phyloP scores from a whole-genome alignment of 2,888 invertebrate species.

The Aphidoletes aphidimyza region DNA sequence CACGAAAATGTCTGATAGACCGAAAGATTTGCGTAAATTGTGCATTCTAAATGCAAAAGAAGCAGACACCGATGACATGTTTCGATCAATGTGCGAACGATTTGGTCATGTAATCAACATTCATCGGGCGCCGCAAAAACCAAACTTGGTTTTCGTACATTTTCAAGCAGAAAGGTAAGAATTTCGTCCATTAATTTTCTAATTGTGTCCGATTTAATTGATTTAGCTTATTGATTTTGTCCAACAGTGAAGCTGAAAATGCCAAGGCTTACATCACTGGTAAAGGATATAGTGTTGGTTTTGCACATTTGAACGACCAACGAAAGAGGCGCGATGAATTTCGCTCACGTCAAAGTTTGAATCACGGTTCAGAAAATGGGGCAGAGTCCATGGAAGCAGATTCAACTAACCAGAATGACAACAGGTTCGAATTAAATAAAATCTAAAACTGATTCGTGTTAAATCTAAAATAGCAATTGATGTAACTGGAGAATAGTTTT shows the following conservation, averaged over 20 bases:
- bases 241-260: neutral
- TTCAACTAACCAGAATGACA: neutral
- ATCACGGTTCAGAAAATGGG: neutral
- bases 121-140: neutral
- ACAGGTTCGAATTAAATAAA: neutral
- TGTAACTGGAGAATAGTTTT: no score
- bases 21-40: neutral
- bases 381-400: neutral
- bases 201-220: neutral
- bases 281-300: neutral
- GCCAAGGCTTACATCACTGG: neutral
- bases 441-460: no score
- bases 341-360: neutral
- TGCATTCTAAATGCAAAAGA: neutral
- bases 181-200: neutral
- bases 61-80: neutral
- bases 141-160: neutral
- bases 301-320: neutral
- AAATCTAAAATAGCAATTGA: no score
- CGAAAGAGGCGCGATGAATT: neutral
- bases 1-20: neutral
- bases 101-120: neutral
- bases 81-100: neutral
- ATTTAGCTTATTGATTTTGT: neutral
- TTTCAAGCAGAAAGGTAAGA: conserved; percentile 3